Evolutionary conservation across 1,140 invertebrate genomes (phyloP).

Genomic region (Eriosoma lanigerum): DNA sequence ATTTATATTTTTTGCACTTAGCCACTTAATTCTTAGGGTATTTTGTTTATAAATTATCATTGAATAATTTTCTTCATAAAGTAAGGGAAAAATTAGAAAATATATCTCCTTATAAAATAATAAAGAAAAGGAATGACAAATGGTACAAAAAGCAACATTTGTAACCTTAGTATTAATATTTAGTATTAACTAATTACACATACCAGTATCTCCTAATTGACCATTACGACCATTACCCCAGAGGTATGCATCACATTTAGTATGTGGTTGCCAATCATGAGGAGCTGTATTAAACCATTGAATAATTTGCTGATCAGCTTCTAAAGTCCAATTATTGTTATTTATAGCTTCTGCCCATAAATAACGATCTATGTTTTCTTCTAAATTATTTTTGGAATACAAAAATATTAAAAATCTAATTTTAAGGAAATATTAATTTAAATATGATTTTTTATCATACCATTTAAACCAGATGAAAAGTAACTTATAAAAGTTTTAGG

Average conservation of each 20-base stretch:
- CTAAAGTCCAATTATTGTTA: constrained; percentile 63
- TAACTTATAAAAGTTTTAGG: constrained; percentile 59
- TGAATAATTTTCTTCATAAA: no score
- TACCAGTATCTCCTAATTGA: constrained; percentile 65
- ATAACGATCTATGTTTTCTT: constrained; percentile 50
- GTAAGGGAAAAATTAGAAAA: no score
- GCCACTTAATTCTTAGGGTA: no score
- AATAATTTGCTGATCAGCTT: constrained; percentile 68
- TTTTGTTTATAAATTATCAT: no score
- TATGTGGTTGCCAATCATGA: constrained; percentile 70
- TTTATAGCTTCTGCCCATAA: constrained; percentile 58
- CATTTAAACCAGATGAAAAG: constrained; percentile 51
- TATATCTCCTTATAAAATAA: no score
- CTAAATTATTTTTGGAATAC: constrained; percentile 17
- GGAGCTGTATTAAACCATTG: constrained; percentile 66
- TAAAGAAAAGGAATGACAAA: no score
- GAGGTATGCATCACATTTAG: constrained; percentile 66
- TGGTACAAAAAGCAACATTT: no score
- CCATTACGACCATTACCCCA: constrained; percentile 70
- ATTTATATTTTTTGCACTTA: no score
- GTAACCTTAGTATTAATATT: not conserved
- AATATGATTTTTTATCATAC: constrained; percentile 28
- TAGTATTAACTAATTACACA: constrained; percentile 19
- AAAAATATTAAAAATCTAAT: not conserved
- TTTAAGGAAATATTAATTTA: not conserved